phyloP scores from a whole-genome alignment of 2,888 invertebrate genomes.

The Petrophora chlorosata region DNA sequence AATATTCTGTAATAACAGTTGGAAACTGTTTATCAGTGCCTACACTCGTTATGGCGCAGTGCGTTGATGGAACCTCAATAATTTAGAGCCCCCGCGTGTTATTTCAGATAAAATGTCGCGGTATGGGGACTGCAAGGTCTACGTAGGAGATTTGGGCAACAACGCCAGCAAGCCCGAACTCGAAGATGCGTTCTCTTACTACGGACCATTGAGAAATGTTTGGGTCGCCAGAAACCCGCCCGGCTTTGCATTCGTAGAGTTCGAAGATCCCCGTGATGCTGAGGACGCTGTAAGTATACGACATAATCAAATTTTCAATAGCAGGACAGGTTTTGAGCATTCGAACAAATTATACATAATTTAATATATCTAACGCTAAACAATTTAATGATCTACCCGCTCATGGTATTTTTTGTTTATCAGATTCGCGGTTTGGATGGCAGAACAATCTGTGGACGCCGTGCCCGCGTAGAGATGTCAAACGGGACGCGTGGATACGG shows the following conservation, averaged over 20 bases:
- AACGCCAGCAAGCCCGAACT: conserved; percentile 96
- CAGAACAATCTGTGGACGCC: conserved; percentile 93
- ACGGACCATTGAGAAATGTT: conserved; percentile 95
- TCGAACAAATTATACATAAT: too few relatives aligned
- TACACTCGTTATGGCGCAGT: conserved; percentile 26
- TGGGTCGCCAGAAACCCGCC: conserved; percentile 99
- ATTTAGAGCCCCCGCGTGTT: conserved; percentile 4
- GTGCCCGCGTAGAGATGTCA: conserved; percentile 96
- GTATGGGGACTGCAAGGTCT: conserved; percentile 96
- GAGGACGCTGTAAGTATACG: conserved; percentile 91
- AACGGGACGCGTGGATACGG: conserved; percentile 89
- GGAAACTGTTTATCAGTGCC: too few relatives aligned
- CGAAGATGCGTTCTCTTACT: conserved; percentile 96
- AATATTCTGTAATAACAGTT: background rate
- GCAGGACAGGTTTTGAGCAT: too few relatives aligned
- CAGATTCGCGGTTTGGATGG: conserved; percentile 87
- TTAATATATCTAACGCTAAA: too few relatives aligned
- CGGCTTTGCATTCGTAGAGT: conserved; percentile 97
- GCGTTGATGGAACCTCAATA: background rate
- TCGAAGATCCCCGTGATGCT: conserved; percentile 96
- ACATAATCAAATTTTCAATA: background rate
- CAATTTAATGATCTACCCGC: background rate
- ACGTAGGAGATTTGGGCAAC: conserved; percentile 97
- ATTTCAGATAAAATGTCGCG: conserved; percentile 85
- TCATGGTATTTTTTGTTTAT: conserved; percentile 1